Conservation (phyloP, 1,140 invertebrate genomes). For the Triops cancriformis region DNA sequence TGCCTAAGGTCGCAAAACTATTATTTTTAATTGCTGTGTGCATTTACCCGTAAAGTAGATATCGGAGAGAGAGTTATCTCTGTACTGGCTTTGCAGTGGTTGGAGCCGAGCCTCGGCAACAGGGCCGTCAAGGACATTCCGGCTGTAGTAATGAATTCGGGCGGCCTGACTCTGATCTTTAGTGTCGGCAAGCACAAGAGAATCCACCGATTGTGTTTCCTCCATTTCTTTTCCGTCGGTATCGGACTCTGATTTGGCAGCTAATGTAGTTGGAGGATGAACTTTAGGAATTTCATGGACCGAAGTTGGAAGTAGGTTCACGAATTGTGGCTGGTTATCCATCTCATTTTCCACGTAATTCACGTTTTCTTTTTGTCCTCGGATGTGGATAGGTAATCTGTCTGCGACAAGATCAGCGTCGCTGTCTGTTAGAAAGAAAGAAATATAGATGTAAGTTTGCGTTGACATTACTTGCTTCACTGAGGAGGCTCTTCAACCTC, state of each 20-base stretch:
- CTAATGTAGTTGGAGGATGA: background rate
- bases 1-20: background rate
- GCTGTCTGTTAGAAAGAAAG: background rate
- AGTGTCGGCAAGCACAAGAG: background rate
- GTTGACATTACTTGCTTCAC: background rate
- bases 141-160: background rate
- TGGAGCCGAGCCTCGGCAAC: slow-evolving; percentile 21
- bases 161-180: background rate
- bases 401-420: background rate
- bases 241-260: background rate
- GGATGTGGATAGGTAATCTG: background rate
- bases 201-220: background rate
- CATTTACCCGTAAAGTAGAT: slow-evolving; percentile 26
- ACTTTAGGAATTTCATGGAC: background rate
- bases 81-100: background rate
- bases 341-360: background rate
- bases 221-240: background rate
- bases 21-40: background rate
- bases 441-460: background rate
- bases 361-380: background rate
- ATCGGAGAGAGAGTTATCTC: slow-evolving; percentile 21
- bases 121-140: background rate
- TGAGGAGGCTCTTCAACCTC: too few species aligned
- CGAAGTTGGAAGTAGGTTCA: background rate
- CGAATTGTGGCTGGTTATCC: background rate